Conservation (phyloP, 1,140 invertebrate genomes). For the Bombus waltoni region DNA sequence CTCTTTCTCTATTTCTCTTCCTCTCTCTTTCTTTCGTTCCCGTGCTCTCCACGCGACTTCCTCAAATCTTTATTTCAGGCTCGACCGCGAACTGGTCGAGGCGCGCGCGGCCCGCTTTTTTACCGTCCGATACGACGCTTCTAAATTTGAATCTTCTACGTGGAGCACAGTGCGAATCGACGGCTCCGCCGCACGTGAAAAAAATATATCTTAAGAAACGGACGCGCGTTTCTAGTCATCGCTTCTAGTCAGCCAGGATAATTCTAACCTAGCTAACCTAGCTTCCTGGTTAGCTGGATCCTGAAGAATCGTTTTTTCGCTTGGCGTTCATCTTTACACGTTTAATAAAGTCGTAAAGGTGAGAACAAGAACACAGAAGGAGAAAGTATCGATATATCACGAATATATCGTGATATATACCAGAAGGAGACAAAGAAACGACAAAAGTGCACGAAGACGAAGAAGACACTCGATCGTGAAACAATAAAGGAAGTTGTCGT, state of each 20-base stretch:
- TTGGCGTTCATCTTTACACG: background rate
- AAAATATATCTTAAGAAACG: slow-evolving; percentile 72
- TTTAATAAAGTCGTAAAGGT: background rate
- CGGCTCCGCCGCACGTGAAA: slow-evolving; percentile 56
- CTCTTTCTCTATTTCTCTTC: slow-evolving; percentile 27
- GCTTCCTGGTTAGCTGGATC: slow-evolving; percentile 11
- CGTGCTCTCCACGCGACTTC: slow-evolving; percentile 67
- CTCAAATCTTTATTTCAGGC: slow-evolving; percentile 77
- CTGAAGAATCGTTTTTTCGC: background rate
- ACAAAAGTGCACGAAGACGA: background rate
- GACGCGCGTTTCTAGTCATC: slow-evolving; percentile 75
- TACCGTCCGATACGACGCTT: slow-evolving; percentile 68
- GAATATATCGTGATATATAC: background rate
- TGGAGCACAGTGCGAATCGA: slow-evolving; percentile 54
- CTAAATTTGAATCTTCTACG: slow-evolving; percentile 74
- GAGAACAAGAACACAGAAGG: background rate
- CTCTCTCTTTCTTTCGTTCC: slow-evolving; percentile 51
- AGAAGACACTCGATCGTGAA: background rate
- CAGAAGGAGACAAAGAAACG: background rate
- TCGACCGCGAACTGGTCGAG: slow-evolving; percentile 75
- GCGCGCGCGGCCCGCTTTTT: slow-evolving; percentile 72
- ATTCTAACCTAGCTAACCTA: slow-evolving; percentile 64
- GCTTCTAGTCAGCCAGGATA: slow-evolving; percentile 69
- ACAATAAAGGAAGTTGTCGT: slow-evolving; percentile 4
- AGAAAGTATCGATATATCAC: slow-evolving; percentile 22